These are phyloP conservation scores for Rissa tridactyla DNA, from an alignment of 2,113 vertebrate species.

Conservation along the genomic window DNA sequence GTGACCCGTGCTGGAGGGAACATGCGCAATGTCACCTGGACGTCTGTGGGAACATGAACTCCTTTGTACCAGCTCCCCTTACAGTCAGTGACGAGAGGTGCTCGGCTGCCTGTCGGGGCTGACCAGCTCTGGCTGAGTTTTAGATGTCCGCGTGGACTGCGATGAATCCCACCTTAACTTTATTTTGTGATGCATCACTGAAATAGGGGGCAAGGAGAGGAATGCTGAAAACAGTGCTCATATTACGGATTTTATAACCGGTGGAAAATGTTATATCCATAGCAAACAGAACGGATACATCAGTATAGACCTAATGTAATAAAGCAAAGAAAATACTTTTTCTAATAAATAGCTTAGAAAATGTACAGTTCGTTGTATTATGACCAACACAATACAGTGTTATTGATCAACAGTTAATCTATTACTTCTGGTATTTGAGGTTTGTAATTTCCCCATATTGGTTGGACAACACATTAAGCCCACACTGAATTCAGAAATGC, in stretches of 20 bases:
- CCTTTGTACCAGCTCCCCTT: conserved; percentile 1
- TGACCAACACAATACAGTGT: background rate
- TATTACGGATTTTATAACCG: background rate
- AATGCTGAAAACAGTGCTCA: background rate
- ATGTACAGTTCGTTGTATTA: background rate
- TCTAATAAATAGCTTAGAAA: background rate
- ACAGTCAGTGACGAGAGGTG: background rate
- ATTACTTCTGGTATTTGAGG: background rate
- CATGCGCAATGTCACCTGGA: fast-evolving
- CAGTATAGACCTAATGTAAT: background rate
- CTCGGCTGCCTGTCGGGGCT: background rate
- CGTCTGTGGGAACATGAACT: background rate
- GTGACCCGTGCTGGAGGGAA: background rate
- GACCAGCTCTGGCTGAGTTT: background rate
- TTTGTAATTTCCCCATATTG: background rate
- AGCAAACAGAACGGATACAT: background rate
- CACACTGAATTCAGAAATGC: background rate
- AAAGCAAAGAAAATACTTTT: background rate
- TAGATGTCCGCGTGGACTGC: background rate
- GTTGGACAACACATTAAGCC: background rate
- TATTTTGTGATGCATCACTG: background rate
- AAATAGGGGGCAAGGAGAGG: background rate
- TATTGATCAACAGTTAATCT: background rate
- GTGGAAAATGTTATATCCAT: background rate
- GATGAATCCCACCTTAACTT: background rate